These are phyloP conservation scores for Actinopyga echinites DNA, from an alignment of 53 echinoderm and acorn worm genomes.

Conservation along the genomic window DNA sequence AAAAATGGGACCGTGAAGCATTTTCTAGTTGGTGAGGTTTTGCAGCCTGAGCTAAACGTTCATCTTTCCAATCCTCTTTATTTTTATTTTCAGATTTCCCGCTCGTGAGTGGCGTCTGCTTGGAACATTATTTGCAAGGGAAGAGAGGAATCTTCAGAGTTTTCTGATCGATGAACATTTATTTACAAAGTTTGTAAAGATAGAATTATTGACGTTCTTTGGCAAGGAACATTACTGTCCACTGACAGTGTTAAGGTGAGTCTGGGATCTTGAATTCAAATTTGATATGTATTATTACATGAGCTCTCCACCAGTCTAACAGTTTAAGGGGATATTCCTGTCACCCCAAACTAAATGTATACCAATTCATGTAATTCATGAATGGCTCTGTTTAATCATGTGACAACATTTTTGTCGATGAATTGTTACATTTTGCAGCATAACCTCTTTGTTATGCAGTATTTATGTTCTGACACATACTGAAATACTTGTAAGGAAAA, in stretches of 20 bases:
- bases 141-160: constrained; percentile 83
- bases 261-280: neutral
- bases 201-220: constrained; percentile 93
- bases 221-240: constrained; percentile 93
- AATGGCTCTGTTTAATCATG: too few species aligned
- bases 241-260: constrained; percentile 82
- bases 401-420: too few species aligned
- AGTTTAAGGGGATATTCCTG: neutral
- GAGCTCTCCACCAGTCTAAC: neutral
- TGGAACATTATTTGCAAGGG: constrained; percentile 78
- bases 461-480: too few species aligned
- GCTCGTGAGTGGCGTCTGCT: constrained; percentile 80
- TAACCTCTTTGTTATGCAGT: too few species aligned
- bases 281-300: neutral
- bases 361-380: neutral
- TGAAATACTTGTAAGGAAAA: too few species aligned
- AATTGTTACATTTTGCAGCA: too few species aligned
- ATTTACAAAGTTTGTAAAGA: constrained; percentile 93
- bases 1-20: too few species aligned
- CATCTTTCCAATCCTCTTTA: too few species aligned
- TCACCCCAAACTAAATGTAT: too few species aligned
- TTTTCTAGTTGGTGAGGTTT: too few species aligned
- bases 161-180: constrained; percentile 81
- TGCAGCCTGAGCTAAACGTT: too few species aligned
- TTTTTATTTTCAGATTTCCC: neutral